Evolutionary conservation across 2,888 invertebrate species (phyloP).

Genomic region (Andrena camellia): DNA sequence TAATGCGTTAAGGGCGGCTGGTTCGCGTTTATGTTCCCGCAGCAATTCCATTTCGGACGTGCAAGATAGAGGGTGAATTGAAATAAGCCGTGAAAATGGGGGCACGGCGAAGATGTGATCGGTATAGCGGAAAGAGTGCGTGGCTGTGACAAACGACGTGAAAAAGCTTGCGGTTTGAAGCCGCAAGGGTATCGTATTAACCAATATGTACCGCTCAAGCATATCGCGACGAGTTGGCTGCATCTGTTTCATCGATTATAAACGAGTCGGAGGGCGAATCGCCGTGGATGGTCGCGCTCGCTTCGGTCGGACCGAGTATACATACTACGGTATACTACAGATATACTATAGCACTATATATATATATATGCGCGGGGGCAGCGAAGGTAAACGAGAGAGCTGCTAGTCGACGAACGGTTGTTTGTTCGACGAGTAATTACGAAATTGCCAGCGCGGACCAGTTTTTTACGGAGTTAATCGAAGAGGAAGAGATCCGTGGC

Average conservation of each 20-base stretch:
- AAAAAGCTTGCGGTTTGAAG: conserved; percentile 5
- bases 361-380: not conserved
- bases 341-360: too few relatives aligned
- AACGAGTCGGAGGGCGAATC: conserved; percentile 11
- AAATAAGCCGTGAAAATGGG: conserved; percentile 29
- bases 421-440: conserved; percentile 75
- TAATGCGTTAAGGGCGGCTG: conserved; percentile 54
- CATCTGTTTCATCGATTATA: conserved; percentile 28
- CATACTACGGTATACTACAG: too few relatives aligned
- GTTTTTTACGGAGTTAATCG: conserved; percentile 72
- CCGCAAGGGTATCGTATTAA: not conserved
- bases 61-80: conserved; percentile 4
- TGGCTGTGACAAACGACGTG: not conserved
- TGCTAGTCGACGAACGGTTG: conserved; percentile 7
- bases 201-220: not conserved
- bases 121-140: not conserved
- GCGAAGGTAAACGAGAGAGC: conserved; percentile 48
- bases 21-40: conserved; percentile 4
- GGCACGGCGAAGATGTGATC: not conserved
- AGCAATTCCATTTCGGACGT: too few relatives aligned
- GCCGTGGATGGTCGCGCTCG: not conserved
- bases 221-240: conserved; percentile 1
- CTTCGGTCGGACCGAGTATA: too few relatives aligned
- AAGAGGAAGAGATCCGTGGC: conserved; percentile 74
- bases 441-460: conserved; percentile 69